Evolutionary conservation across 2,888 invertebrate species (phyloP).

Genomic region (Ligdia adustata): DNA sequence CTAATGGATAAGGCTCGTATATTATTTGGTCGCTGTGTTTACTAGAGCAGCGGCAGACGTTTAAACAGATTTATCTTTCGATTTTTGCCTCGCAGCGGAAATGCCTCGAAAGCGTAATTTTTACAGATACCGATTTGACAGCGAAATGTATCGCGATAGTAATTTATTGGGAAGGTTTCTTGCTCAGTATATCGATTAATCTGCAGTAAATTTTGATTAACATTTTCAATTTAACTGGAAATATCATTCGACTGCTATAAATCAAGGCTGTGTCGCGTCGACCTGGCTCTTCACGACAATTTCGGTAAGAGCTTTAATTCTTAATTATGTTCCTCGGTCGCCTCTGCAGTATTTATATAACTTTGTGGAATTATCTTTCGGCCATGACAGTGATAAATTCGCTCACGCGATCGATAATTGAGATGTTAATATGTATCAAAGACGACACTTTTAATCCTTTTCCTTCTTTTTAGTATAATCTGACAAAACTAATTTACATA

Average conservation of each 20-base stretch:
- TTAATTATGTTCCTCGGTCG: slow-evolving; percentile 72
- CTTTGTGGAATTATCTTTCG: slow-evolving; percentile 63
- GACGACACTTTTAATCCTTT: slow-evolving; percentile 32
- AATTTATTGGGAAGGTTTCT: slow-evolving; percentile 44
- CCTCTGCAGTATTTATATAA: slow-evolving; percentile 68
- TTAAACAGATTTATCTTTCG: slow-evolving; percentile 18
- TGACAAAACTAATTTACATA: slow-evolving; percentile 17
- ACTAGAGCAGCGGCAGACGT: slow-evolving; percentile 14
- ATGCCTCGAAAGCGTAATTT: slow-evolving; percentile 33
- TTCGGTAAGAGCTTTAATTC: slow-evolving; percentile 73
- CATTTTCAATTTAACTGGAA: slow-evolving; percentile 67
- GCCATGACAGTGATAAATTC: slow-evolving; percentile 59
- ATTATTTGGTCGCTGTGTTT: slow-evolving; percentile 2
- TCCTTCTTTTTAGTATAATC: slow-evolving; percentile 34
- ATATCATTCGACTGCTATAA: slow-evolving; percentile 66
- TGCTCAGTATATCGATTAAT: slow-evolving; percentile 57
- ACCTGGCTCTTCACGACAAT: slow-evolving; percentile 65
- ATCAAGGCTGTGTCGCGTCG: slow-evolving; percentile 59
- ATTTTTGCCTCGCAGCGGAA: slow-evolving; percentile 15
- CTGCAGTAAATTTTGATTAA: slow-evolving; percentile 56
- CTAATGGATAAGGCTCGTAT: too few species aligned
- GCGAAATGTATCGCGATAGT: slow-evolving; percentile 29
- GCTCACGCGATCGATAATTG: slow-evolving; percentile 64
- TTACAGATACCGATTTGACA: slow-evolving; percentile 35
- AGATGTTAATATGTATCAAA: slow-evolving; percentile 54